A percentile compares a stretch with the other conserved stretches of the same genome.
Conservation (phyloP, 2,113 vertebrate species). For the Chinchilla lanigera region DNA sequence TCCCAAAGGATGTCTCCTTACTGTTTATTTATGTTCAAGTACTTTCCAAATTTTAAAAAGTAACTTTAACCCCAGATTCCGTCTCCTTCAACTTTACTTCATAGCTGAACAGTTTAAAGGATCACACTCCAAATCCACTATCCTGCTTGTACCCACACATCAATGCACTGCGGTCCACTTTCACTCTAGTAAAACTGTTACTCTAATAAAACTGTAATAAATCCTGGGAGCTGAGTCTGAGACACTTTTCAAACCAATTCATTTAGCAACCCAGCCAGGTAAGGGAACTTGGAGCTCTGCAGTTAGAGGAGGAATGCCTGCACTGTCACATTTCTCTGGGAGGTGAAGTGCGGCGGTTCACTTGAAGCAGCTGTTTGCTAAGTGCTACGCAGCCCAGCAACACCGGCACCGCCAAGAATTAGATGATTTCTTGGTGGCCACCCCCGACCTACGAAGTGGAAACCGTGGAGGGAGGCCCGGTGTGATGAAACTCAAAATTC, state of each 20-base stretch:
- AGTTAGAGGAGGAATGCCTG: not conserved
- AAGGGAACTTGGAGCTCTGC: not conserved
- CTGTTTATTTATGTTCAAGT: not conserved
- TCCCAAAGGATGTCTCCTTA: not conserved
- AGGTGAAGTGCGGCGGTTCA: not conserved
- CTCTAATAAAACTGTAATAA: too few relatives aligned
- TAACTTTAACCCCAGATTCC: not conserved
- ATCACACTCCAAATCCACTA: not conserved
- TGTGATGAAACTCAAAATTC: not conserved
- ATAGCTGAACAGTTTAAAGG: not conserved
- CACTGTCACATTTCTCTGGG: not conserved
- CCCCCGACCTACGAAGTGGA: not conserved
- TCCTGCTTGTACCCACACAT: not conserved
- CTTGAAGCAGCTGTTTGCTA: not conserved
- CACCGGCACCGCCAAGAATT: not conserved
- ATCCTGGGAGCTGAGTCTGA: not conserved
- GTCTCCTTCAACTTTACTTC: slow-evolving; percentile 11
- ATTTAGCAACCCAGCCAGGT: not conserved
- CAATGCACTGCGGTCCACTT: not conserved
- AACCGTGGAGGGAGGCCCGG: not conserved
- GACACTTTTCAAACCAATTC: not conserved
- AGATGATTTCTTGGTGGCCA: not conserved
- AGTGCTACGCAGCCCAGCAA: not conserved
- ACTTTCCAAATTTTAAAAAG: not conserved
- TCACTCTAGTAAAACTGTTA: not conserved